Evolutionary conservation across 2,797 vertebrate genomes (phyloP), one percentile per base, ranked within the genome.

Genomic region (Antennarius maculatus): DNA sequence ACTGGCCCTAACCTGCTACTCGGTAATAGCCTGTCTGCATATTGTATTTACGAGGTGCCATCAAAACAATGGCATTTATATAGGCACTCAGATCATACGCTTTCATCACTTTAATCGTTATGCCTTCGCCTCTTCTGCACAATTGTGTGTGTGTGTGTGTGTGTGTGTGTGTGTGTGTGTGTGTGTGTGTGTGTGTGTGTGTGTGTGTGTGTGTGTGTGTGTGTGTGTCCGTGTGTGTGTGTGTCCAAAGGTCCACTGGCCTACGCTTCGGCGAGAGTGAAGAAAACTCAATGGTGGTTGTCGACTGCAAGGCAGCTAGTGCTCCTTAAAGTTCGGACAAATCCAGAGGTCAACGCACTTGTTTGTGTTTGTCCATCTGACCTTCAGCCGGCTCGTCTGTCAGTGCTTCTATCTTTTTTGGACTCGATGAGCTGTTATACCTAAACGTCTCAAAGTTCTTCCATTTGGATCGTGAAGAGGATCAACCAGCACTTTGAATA

Each of bases 11-110:
- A 78, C 70, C 76, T 43, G 67, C 70, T 70, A 66, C 18, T 58
- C 66, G 29, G 58, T 87, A 90, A 91, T 84, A 84, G 86, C 81
- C 87, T 81, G 87, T 87, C 86, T 79, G 62, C 29, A 61, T 57
- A 57, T 56, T 73, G 69, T 82, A 80, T 89, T 91, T 90, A 91
- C 47, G 81, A 86, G 84, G 66, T 62, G 61, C 69, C 84, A 78
- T 88, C 81, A 86, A 87, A 91, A 90, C 89, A 88, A 82, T 77
- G 59, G 80, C 86, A 77, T 88, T 79, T 71, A 78, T 89, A 85
- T 81, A 41, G 49, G 72, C 63, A 59, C 76, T 72, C 3, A 49
- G 72, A 78, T 84, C 83, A 78, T 61, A 77, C 66, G 61, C 85
- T 71, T 79, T 81, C 77, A 82, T 77, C 72, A 54, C 69, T 77